phyloP scores from a whole-genome alignment of 2,797 vertebrate species.

The Cyclura pinguis region DNA sequence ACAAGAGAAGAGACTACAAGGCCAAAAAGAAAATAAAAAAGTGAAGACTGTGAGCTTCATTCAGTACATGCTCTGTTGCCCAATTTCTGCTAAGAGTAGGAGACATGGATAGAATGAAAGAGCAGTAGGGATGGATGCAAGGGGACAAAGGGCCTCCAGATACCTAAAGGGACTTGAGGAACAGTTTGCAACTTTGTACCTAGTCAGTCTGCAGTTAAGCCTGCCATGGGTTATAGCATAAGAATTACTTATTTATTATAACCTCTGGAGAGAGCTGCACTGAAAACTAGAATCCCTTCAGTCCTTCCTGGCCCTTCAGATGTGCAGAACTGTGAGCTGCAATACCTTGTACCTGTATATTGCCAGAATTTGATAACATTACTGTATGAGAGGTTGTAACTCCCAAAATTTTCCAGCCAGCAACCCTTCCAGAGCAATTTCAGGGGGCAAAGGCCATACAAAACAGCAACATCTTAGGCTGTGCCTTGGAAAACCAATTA shows the following conservation, averaged over 20 bases:
- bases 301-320: not conserved
- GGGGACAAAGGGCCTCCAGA: not conserved
- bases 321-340: not conserved
- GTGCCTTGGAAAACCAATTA: too few relatives aligned
- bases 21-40: not conserved
- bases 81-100: not conserved
- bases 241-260: not conserved
- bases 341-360: not conserved
- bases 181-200: not conserved
- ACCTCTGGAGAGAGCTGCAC: not conserved
- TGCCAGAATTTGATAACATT: too few relatives aligned
- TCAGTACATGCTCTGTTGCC: not conserved
- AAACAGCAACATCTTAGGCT: too few relatives aligned
- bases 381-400: too few relatives aligned
- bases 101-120: not conserved
- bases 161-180: not conserved
- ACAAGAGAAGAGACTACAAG: not conserved
- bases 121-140: not conserved
- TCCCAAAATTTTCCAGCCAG: not conserved
- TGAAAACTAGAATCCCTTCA: not conserved
- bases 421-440: not conserved
- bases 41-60: not conserved
- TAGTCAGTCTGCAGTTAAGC: not conserved
- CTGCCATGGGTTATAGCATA: not conserved
- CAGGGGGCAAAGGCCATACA: too few relatives aligned